phyloP scores from a whole-genome alignment of 2,797 vertebrate genomes.

The Notolepis coatsorum region DNA sequence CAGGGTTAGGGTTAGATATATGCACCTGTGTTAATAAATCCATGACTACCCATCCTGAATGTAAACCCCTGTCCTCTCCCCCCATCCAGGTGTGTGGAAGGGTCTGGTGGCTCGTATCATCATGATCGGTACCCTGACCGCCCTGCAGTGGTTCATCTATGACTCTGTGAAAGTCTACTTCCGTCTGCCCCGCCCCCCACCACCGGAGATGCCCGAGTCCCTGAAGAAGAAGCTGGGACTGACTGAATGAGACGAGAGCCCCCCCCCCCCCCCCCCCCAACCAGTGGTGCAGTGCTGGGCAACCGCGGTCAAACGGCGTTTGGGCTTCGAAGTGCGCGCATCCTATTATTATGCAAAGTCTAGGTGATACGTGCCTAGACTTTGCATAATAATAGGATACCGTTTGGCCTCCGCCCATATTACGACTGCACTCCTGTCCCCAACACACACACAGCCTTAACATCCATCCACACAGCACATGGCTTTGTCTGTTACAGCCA shows the following conservation, averaged over 20 bases:
- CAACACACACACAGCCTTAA: constrained; percentile 41
- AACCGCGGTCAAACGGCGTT: too few species aligned
- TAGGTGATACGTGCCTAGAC: too few species aligned
- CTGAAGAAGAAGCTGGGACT: constrained; percentile 89
- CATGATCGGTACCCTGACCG: constrained; percentile 91
- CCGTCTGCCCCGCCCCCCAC: constrained; percentile 89
- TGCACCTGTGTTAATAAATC: too few species aligned
- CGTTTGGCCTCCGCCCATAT: too few species aligned
- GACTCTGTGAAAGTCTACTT: constrained; percentile 92
- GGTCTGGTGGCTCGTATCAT: constrained; percentile 90
- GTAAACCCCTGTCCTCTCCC: background rate
- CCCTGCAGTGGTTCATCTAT: constrained; percentile 92
- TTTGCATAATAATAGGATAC: too few species aligned
- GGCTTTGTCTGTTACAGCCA: background rate
- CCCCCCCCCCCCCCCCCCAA: too few species aligned
- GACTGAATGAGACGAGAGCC: constrained; percentile 69
- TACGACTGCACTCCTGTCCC: background rate
- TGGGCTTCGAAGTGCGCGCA: background rate
- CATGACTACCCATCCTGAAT: background rate
- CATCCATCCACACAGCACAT: constrained; percentile 28
- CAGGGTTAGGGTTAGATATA: too few species aligned
- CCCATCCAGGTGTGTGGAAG: constrained; percentile 87
- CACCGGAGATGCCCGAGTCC: constrained; percentile 90
- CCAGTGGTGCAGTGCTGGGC: too few species aligned
- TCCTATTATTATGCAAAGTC: too few species aligned